phyloP scores from a whole-genome alignment of 2,797 vertebrate species.

The Ciconia nigra region DNA sequence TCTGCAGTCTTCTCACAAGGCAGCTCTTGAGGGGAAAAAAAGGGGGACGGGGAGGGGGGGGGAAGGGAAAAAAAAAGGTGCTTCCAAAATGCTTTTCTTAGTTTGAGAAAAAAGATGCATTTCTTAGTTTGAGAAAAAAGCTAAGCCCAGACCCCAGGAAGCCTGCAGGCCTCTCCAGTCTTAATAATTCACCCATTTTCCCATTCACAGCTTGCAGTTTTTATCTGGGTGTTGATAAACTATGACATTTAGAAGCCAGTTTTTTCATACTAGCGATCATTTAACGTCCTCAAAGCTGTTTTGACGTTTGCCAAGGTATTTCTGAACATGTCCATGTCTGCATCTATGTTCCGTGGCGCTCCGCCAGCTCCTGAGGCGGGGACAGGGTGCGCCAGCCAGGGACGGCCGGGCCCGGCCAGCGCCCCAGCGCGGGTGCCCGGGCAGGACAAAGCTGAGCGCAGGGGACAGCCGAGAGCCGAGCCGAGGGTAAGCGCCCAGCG shows the following conservation, averaged over 20 bases:
- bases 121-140: background rate
- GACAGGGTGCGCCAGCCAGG: background rate
- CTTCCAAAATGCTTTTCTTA: background rate
- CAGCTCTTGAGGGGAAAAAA: background rate
- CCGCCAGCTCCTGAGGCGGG: background rate
- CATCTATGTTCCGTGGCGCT: background rate
- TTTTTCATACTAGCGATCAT: background rate
- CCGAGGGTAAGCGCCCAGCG: background rate
- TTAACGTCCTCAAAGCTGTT: background rate
- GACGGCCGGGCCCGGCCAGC: accelerated
- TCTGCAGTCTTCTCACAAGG: background rate
- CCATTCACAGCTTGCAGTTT: background rate
- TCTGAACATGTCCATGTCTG: background rate
- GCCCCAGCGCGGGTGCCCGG: background rate
- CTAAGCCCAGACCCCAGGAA: background rate
- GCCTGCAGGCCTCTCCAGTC: background rate
- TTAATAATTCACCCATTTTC: accelerated
- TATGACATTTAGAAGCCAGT: background rate
- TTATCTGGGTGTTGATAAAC: background rate
- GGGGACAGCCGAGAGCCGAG: background rate
- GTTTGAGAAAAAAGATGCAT: background rate
- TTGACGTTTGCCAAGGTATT: background rate
- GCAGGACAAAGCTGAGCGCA: background rate
- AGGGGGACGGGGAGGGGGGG: too few species aligned
- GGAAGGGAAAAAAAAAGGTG: accelerated